Conservation (phyloP, 2,113 vertebrate species). For the Plestiodon gilberti region DNA sequence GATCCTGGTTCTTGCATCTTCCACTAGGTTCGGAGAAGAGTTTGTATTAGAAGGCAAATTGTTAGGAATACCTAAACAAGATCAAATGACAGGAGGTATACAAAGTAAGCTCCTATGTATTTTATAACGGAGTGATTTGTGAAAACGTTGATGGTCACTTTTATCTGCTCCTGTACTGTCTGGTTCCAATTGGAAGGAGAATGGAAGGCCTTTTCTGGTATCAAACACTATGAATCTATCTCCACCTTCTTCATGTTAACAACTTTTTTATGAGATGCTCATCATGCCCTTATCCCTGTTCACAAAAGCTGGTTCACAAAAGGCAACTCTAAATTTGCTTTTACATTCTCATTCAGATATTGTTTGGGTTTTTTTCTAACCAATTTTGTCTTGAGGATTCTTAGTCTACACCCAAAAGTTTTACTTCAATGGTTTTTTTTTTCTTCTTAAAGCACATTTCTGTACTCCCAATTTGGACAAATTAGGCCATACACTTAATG, state of each 20-base stretch:
- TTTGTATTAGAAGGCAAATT: constrained; percentile 63
- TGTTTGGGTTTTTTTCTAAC: constrained; percentile 36
- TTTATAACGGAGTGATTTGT: constrained; percentile 34
- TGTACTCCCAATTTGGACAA: constrained; percentile 36
- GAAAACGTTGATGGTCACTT: constrained; percentile 28
- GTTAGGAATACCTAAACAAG: constrained; percentile 28
- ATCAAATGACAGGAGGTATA: constrained; percentile 31
- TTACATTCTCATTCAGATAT: constrained; percentile 20
- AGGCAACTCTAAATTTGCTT: neutral
- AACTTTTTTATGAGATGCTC: constrained; percentile 23
- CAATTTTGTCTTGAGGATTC: constrained; percentile 29
- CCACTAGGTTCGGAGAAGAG: constrained; percentile 55
- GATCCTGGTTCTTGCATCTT: constrained; percentile 62
- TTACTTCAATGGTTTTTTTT: neutral
- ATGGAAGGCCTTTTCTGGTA: neutral
- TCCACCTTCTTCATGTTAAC: neutral
- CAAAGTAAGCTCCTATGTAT: constrained; percentile 18
- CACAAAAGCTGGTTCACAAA: constrained; percentile 22
- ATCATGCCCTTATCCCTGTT: constrained; percentile 44
- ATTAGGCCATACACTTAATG: constrained; percentile 11
- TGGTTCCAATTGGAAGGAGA: constrained; percentile 47
- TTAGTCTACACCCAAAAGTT: constrained; percentile 12
- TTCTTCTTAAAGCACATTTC: constrained; percentile 31
- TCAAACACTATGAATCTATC: neutral
- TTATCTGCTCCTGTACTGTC: constrained; percentile 52